These are phyloP conservation scores for Cassiopea xamachana DNA, from an alignment of 30 jellyfish, hydroid and myxozoan genomes.

Conservation along the genomic window DNA sequence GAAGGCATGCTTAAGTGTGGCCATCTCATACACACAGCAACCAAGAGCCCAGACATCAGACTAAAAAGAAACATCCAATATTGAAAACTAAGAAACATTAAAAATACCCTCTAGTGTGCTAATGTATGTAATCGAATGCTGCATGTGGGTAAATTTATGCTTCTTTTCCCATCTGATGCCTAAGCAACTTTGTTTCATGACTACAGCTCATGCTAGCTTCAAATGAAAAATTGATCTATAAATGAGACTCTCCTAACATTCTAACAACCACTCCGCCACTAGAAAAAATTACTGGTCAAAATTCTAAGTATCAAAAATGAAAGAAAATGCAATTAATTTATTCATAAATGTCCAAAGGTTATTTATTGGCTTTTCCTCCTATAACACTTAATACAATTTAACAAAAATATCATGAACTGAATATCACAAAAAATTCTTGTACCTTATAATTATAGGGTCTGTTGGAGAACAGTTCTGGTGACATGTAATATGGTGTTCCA, in stretches of 20 bases:
- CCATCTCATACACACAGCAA: conserved; percentile 95
- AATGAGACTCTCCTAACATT: too few relatives aligned
- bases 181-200: too few relatives aligned
- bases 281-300: too few relatives aligned
- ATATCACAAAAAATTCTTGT: not conserved
- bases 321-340: too few relatives aligned
- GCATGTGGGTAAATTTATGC: too few relatives aligned
- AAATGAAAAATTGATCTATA: too few relatives aligned
- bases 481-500: conserved; percentile 99
- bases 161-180: too few relatives aligned
- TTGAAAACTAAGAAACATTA: not conserved
- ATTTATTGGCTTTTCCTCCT: not conserved
- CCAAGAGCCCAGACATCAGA: conserved; percentile 99
- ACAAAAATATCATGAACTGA: not conserved
- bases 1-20: conserved; percentile 96
- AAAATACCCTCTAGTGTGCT: not conserved
- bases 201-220: too few relatives aligned
- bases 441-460: conserved; percentile 94
- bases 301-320: too few relatives aligned
- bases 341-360: not conserved
- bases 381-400: not conserved
- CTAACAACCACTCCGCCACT: too few relatives aligned
- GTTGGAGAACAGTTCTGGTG: conserved; percentile 98
- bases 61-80: conserved; percentile 5
- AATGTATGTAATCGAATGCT: too few relatives aligned